These are phyloP conservation scores for Onthophagus taurus DNA, from an alignment of 1,140 invertebrate genomes.

Conservation along the genomic window DNA sequence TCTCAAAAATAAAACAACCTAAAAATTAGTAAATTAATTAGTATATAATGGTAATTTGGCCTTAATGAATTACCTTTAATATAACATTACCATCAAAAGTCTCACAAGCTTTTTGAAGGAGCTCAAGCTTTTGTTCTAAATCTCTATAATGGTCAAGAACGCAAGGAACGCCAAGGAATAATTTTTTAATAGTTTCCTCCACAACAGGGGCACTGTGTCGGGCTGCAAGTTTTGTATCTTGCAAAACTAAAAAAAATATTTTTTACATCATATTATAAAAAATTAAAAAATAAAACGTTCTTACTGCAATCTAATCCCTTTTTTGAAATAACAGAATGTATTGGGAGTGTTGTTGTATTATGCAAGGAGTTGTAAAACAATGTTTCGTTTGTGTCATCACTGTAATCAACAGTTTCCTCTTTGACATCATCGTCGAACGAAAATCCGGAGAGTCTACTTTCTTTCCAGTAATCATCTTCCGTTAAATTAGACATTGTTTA, in stretches of 20 bases:
- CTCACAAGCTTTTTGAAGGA: conserved; percentile 27
- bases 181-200: conserved; percentile 28
- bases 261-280: conserved; percentile 5
- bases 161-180: conserved; percentile 23
- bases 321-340: conserved; percentile 29
- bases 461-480: conserved; percentile 33
- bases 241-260: conserved; percentile 22
- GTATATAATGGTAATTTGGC: background rate
- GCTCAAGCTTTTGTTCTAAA: conserved; percentile 24
- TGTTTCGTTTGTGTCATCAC: conserved; percentile 11
- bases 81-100: conserved; percentile 30
- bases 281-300: conserved; percentile 6
- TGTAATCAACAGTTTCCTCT: background rate
- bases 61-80: conserved; percentile 15
- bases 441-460: conserved; percentile 24
- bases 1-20: conserved; percentile 27
- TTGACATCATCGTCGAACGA: conserved; percentile 31
- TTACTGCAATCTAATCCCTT: conserved; percentile 19
- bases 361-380: conserved; percentile 18
- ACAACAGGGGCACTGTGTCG: conserved; percentile 15
- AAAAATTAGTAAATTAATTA: conserved; percentile 4
- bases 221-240: conserved; percentile 20
- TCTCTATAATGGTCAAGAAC: conserved; percentile 21
- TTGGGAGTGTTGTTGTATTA: conserved; percentile 21
- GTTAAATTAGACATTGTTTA: no score